Evolutionary conservation across 1,140 invertebrate species (phyloP), one percentile per base, ranked within the genome.

Genomic region (Aricia agestis): DNA sequence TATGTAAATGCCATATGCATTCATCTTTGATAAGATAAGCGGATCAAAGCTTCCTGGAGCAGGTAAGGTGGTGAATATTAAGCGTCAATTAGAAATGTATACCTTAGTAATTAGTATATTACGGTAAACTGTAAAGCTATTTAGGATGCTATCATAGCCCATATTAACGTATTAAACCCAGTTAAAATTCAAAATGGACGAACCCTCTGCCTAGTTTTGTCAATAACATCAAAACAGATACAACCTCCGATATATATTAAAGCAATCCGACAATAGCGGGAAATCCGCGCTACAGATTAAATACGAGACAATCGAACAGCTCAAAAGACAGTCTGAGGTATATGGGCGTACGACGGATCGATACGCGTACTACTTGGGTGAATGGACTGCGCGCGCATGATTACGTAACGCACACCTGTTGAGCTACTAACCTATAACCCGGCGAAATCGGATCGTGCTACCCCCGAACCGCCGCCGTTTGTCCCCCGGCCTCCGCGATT

Each of bases 361-460:
- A 90, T 90, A 86, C 66, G 68, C 84, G 86, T 90, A 90, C 82
- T 81, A 88, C 82, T 77, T 61, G 73, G 73, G 79, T 90, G 82
- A 90, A 90, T 89, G 86, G 76, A 73, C 32, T 90, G 88, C 88
- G 88, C 88, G 88, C 88, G 88, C 72, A n/a, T 69, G 65, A 82
- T 89, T 87, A 87, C 86, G 82, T 88, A 90, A 90, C 82, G 85
- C 85, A 81, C 83, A 89, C 88, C 86, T 90, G 88, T 90, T 90
- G 88, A 83, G 78, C 79, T 86, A 87, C 85, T 85, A 87, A 82
- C 83, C 74, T 87, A 87, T 85, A 83, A 90, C 75, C 78, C 85
- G 69, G 69, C 85, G 67, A 71, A 71, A 74, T 72, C 73, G 68
- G 75, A 79, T 80, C 79, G 76, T 70, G 73, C 73, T 73, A 74